Conservation (phyloP, 2,888 invertebrate genomes). For the Leucania comma region DNA sequence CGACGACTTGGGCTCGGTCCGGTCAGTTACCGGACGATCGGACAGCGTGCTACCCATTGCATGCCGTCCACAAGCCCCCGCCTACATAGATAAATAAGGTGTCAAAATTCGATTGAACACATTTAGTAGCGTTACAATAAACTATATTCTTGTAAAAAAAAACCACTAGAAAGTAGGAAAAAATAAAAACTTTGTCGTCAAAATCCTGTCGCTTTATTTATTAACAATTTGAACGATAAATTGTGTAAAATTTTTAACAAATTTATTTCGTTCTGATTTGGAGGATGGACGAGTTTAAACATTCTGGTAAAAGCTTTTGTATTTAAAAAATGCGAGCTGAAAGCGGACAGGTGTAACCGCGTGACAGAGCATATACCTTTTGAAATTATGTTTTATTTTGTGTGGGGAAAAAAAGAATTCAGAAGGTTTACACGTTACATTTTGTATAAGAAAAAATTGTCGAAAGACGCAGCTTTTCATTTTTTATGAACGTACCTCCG, state of each 20-base stretch:
- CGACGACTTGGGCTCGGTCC: no score
- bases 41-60: no score
- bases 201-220: constrained; percentile 11
- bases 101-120: neutral
- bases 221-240: constrained; percentile 4
- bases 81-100: no score
- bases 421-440: constrained; percentile 22
- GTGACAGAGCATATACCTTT: constrained; percentile 23
- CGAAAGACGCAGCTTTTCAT: no score
- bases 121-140: neutral
- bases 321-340: constrained; percentile 44
- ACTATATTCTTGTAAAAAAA: neutral
- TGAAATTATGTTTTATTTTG: constrained; percentile 45
- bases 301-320: constrained; percentile 27
- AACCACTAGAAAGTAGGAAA: neutral
- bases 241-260: neutral
- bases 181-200: neutral
- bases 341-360: constrained; percentile 52
- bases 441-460: neutral
- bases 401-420: neutral
- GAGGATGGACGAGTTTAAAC: constrained; percentile 27
- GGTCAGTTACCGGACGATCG: no score
- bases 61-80: no score
- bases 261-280: constrained; percentile 45
- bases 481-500: no score